Evolutionary conservation across 2,888 invertebrate genomes (phyloP), one percentile per base, ranked within the genome.

Genomic region (Eulithis testata): DNA sequence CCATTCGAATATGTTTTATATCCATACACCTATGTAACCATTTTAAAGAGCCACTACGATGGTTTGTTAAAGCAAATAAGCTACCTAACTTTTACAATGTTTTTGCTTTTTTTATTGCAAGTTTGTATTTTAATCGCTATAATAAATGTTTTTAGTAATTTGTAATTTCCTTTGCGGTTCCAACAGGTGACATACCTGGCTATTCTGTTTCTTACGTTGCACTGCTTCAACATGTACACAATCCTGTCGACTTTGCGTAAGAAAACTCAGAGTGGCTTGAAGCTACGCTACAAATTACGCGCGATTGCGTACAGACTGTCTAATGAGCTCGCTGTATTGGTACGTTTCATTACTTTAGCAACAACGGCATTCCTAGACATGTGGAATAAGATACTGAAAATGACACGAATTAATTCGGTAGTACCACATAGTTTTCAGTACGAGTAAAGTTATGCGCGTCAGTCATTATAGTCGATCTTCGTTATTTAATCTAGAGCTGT

Each of bases 161-260:
- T 80, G 78, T 80, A 82, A 77, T 80, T 76, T 81, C 78, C 78
- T 76, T 86, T 63, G 62, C 55, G 86, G 85, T 53, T 85, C 83
- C 80, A 76, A 78, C 93, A 97, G 96, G 97, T 98, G 60, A 94
- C 96, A 65, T 97, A 97, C 71, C 94, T 99, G 81, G 95, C 97
- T 80, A 91, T 94, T 61, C 95, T 98, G 90, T 99, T 99, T 89
- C 94, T 98, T 74, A 87, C 97, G 76, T 94, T 99, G 72, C 98
- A 98, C 91, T 91, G 96, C 79, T 98, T 98, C 74, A 99, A 99
- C 91, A 95, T 96, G 71, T 94, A 95, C 65, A 99, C 99, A 47
- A 97, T 98, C 31, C 93, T 97, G 71, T 94, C 96, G 91, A 97
- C 98, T 37, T 96, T 99, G 81, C 97, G 97, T 71, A 97, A 97